phyloP scores from a whole-genome alignment of 2,113 vertebrate genomes.

The Pterocles orientalis region DNA sequence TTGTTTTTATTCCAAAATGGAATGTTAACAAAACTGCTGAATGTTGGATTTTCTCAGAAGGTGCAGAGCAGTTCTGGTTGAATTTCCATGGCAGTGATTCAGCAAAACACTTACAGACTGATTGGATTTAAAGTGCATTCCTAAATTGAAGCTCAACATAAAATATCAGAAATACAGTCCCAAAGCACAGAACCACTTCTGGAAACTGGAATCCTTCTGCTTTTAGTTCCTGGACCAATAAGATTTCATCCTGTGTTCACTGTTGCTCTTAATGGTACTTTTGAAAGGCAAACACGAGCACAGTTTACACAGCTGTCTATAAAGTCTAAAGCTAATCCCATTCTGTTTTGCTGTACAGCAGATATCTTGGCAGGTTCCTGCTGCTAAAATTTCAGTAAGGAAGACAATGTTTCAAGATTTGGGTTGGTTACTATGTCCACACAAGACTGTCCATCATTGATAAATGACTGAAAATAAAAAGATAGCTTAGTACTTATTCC shows the following conservation, averaged over 20 bases:
- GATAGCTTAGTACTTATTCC: not conserved
- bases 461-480: not conserved
- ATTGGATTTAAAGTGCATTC: not conserved
- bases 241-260: not conserved
- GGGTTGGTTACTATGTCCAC: slow-evolving; percentile 13
- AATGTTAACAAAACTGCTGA: not conserved
- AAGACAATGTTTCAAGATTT: slow-evolving; percentile 13
- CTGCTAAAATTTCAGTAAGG: slow-evolving; percentile 22
- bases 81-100: not conserved
- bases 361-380: slow-evolving; percentile 7
- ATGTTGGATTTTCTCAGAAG: not conserved
- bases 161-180: slow-evolving; percentile 5
- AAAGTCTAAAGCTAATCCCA: slow-evolving; percentile 47
- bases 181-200: not conserved
- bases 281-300: slow-evolving; percentile 50
- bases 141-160: not conserved
- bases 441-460: not conserved
- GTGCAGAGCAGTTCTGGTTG: not conserved
- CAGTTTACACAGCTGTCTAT: slow-evolving; percentile 56
- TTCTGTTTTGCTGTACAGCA: not conserved
- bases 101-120: not conserved
- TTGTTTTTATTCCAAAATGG: not conserved
- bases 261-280: slow-evolving; percentile 14
- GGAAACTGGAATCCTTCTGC: not conserved
- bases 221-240: not conserved